These are phyloP conservation scores for Halcyon malimbica DNA, from an alignment of 2,113 vertebrate genomes.

Conservation along the genomic window DNA sequence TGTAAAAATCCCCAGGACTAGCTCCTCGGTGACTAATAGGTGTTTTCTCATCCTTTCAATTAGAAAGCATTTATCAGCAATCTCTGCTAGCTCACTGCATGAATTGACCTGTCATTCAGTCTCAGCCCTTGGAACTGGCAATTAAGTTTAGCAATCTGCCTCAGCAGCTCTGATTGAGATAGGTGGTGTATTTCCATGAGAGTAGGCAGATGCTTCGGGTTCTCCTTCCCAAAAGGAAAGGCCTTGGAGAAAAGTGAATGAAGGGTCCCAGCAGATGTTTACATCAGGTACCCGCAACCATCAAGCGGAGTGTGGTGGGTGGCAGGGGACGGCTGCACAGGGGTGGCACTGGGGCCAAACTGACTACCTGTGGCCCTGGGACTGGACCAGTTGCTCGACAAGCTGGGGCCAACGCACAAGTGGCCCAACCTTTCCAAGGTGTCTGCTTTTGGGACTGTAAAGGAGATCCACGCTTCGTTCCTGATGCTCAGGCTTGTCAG, in stretches of 20 bases:
- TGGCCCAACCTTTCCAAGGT: not conserved
- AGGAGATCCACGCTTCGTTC: not conserved
- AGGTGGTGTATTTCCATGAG: not conserved
- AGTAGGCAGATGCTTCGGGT: not conserved
- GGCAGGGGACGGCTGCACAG: not conserved
- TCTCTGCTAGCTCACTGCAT: conserved; percentile 70
- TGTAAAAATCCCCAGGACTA: conserved; percentile 5
- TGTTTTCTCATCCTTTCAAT: conserved; percentile 75
- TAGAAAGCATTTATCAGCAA: conserved; percentile 76
- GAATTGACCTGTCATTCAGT: conserved; percentile 73
- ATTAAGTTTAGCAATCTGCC: conserved; percentile 76
- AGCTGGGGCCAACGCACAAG: not conserved
- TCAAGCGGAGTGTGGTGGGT: not conserved
- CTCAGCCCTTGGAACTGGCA: conserved; percentile 69
- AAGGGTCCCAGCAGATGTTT: not conserved
- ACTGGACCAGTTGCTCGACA: not conserved
- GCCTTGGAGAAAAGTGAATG: conserved; percentile 14
- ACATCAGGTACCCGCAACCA: not conserved
- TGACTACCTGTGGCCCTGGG: not conserved
- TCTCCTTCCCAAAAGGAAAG: conserved; percentile 23
- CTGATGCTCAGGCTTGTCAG: not conserved
- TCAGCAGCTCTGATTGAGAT: conserved; percentile 26
- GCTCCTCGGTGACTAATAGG: conserved; percentile 65
- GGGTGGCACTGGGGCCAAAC: not conserved
- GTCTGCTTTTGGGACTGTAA: not conserved